Conservation (phyloP, 2,888 invertebrate genomes). For the Odontothrips loti region DNA sequence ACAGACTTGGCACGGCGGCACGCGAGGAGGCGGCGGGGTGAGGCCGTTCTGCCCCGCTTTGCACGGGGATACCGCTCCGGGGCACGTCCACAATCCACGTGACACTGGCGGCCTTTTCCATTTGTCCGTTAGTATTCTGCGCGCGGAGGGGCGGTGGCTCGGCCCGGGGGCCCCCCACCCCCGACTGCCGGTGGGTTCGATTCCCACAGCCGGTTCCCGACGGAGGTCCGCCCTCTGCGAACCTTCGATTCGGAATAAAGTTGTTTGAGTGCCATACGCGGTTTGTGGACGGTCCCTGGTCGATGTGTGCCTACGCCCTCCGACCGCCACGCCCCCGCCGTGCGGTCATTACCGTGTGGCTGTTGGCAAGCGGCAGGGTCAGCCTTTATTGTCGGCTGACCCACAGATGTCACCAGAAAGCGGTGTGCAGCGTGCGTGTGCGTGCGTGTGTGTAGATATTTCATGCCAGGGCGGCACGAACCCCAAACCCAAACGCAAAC, state of each 20-base stretch:
- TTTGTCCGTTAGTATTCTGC: no score
- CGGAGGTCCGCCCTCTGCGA: background rate
- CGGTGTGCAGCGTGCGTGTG: background rate
- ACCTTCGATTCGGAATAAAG: background rate
- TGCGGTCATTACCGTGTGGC: background rate
- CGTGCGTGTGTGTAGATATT: background rate
- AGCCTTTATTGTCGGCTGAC: conserved; percentile 6
- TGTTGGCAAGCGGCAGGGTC: background rate
- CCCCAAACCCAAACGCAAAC: no score
- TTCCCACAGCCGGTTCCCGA: background rate
- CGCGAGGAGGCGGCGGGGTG: no score
- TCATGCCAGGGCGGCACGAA: background rate
- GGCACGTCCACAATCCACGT: no score
- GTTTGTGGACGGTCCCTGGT: background rate
- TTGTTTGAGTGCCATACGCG: background rate
- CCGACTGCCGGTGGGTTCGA: no score
- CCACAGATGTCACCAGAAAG: conserved; percentile 18
- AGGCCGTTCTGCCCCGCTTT: no score
- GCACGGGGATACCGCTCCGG: no score
- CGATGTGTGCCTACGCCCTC: background rate
- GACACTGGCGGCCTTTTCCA: no score
- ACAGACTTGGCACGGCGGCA: no score
- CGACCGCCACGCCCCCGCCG: background rate
- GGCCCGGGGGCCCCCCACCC: no score
- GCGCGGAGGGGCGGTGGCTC: background rate